Evolutionary conservation across 2,888 invertebrate species (phyloP).

Genomic region (Agrochola lychnidis): DNA sequence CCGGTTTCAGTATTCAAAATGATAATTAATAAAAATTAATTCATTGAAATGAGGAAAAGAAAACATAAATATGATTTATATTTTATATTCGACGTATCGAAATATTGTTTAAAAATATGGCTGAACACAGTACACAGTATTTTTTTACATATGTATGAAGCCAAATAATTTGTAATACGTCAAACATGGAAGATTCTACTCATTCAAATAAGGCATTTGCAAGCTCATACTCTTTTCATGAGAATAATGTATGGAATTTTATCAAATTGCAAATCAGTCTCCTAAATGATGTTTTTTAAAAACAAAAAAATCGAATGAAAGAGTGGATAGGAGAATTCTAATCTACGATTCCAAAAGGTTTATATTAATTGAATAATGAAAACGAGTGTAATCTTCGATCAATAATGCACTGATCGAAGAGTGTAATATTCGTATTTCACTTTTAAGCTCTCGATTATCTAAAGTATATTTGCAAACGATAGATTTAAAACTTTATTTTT

Average conservation of each 20-base stretch:
- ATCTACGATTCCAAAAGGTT: not conserved
- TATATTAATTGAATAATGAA: not conserved
- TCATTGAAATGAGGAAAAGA: conserved; percentile 5
- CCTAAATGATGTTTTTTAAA: conserved; percentile 37
- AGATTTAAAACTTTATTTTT: not conserved
- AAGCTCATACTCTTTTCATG: conserved; percentile 71
- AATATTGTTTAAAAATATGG: not conserved
- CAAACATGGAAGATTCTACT: conserved; percentile 64
- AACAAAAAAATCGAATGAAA: conserved; percentile 12
- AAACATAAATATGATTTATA: not conserved
- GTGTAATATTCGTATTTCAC: not conserved
- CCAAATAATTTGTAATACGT: conserved; percentile 68
- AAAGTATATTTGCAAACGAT: not conserved
- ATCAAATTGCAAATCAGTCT: conserved; percentile 56
- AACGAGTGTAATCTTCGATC: not conserved
- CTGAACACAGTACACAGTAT: not conserved
- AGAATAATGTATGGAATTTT: conserved; percentile 67
- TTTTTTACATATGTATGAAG: conserved; percentile 35
- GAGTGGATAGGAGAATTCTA: conserved; percentile 3
- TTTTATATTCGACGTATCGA: not conserved
- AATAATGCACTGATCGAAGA: no score
- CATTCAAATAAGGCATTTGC: conserved; percentile 72
- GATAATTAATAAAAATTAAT: conserved; percentile 26
- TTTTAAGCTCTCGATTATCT: not conserved
- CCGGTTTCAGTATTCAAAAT: conserved; percentile 18